A percentile compares a stretch with the other conserved stretches of the same genome.
phyloP scores from a whole-genome alignment of 2,888 invertebrate species.

The Oscheius sp. region DNA sequence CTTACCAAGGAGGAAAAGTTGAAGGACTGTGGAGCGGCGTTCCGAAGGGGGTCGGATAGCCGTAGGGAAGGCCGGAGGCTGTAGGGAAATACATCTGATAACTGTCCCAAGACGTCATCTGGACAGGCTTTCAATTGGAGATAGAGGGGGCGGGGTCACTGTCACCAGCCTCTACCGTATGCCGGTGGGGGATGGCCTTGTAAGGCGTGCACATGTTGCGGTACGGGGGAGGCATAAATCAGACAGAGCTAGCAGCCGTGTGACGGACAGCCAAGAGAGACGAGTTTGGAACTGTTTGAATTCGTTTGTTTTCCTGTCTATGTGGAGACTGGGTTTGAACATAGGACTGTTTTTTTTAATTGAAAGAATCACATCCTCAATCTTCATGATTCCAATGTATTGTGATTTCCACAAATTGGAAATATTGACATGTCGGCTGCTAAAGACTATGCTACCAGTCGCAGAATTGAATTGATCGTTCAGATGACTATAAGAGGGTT shows the following conservation, averaged over 20 bases:
- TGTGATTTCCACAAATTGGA: no score
- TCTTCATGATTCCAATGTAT: no score
- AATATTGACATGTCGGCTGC: no score
- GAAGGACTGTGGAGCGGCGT: conserved; percentile 54
- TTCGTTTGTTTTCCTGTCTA: not conserved
- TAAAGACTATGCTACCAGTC: no score
- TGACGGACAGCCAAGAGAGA: not conserved
- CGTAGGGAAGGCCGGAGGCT: conserved; percentile 15
- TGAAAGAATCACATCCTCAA: no score
- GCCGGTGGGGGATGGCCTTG: conserved; percentile 14
- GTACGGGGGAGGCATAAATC: conserved; percentile 29
- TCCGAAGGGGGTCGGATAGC: conserved; percentile 32
- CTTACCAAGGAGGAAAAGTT: conserved; percentile 42
- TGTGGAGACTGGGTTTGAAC: no score
- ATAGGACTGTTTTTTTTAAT: no score
- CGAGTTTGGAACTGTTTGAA: conserved; percentile 16
- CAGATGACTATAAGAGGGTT: no score
- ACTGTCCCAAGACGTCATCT: conserved; percentile 34
- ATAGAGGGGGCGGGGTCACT: conserved; percentile 14
- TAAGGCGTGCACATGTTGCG: conserved; percentile 36
- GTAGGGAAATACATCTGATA: conserved; percentile 36
- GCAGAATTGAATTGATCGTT: no score
- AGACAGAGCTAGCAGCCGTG: conserved; percentile 29
- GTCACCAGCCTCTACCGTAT: conserved; percentile 13
- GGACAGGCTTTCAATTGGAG: not conserved